These are phyloP conservation scores for Plebejus anna DNA, from an alignment of 2,888 invertebrate genomes.

Conservation along the genomic window DNA sequence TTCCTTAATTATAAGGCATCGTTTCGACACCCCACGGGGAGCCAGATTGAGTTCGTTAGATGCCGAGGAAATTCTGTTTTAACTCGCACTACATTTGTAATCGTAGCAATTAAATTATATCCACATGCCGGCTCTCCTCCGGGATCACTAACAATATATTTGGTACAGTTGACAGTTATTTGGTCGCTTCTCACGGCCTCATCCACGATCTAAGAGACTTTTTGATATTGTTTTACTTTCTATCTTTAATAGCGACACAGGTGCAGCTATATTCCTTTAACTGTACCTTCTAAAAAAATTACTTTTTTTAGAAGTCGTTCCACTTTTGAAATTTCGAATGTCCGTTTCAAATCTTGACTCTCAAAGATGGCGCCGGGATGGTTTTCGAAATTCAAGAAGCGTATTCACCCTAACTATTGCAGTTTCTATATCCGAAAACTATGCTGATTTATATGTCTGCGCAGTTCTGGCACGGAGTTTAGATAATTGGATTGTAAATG, in stretches of 20 bases:
- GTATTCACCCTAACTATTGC: slow-evolving; percentile 48
- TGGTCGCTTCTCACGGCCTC: slow-evolving; percentile 1
- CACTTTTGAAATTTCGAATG: not conserved
- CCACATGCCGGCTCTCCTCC: slow-evolving; percentile 18
- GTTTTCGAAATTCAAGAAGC: slow-evolving; percentile 25
- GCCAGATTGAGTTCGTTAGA: slow-evolving; percentile 37
- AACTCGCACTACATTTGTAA: slow-evolving; percentile 23
- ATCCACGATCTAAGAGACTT: not conserved
- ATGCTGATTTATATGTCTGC: slow-evolving; percentile 67
- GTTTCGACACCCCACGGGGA: slow-evolving; percentile 51
- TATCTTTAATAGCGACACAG: not conserved
- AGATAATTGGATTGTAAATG: slow-evolving; percentile 37
- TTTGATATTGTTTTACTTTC: not conserved
- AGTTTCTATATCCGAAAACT: slow-evolving; percentile 61
- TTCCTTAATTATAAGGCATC: slow-evolving; percentile 72
- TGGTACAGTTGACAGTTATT: slow-evolving; percentile 12
- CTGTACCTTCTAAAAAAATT: not conserved
- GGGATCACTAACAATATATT: slow-evolving; percentile 17
- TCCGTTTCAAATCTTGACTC: not conserved
- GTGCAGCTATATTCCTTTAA: not conserved
- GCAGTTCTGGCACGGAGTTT: slow-evolving; percentile 47
- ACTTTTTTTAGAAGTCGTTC: not conserved
- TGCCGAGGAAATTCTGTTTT: slow-evolving; percentile 10
- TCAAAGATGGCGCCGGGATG: not conserved
- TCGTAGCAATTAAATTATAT: slow-evolving; percentile 25